Conservation (phyloP, 2,113 vertebrate genomes). For the Ammospiza caudacuta region DNA sequence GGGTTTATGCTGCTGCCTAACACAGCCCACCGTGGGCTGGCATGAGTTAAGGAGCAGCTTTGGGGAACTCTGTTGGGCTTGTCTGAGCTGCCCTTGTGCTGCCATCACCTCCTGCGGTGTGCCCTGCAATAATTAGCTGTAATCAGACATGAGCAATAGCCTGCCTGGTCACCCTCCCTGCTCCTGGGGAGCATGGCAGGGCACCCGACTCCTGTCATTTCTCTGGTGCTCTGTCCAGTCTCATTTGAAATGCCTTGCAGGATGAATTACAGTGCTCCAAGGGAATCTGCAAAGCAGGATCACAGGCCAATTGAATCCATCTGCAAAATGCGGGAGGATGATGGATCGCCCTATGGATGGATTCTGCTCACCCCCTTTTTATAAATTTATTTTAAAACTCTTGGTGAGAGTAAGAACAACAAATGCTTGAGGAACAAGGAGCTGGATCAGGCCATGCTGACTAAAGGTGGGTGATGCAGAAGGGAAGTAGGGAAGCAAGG, state of each 20-base stretch:
- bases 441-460: neutral
- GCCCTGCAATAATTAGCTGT: slow-evolving; percentile 19
- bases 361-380: neutral
- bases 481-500: neutral
- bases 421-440: neutral
- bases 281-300: slow-evolving; percentile 54
- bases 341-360: neutral
- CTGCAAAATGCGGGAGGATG: neutral
- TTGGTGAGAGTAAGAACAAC: neutral
- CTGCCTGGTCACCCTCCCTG: neutral
- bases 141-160: neutral
- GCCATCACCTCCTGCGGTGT: neutral
- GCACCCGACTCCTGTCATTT: neutral
- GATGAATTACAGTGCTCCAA: slow-evolving; percentile 29
- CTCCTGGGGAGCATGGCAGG: rapidly evolving
- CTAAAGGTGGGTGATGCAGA: neutral
- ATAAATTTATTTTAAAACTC: neutral
- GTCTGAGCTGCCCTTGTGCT: neutral
- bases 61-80: neutral
- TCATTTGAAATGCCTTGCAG: neutral
- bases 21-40: rapidly evolving
- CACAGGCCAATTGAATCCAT: slow-evolving; percentile 55
- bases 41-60: neutral
- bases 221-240: neutral
- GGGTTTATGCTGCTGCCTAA: neutral